Evolutionary conservation across 2,888 invertebrate genomes (phyloP), one percentile per base, ranked within the genome.

Genomic region (Hoplodrina blanda): DNA sequence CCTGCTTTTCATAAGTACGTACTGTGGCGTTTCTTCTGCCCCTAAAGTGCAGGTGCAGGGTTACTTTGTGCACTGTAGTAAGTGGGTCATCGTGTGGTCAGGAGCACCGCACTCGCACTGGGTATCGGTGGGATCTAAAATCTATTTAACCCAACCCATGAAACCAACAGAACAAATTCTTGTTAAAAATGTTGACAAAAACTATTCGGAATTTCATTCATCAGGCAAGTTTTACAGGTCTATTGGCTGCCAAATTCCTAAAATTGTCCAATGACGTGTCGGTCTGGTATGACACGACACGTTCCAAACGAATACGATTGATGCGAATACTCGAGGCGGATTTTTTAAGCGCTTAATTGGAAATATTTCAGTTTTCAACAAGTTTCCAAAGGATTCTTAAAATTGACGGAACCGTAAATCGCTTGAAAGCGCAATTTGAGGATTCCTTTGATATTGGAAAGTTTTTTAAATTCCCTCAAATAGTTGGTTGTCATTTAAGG

Each of bases 331-430:
- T 50, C 64, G 53, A 81, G 55, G 57, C 20, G 52, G 63, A 69
- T 73, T 76, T 44, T 30, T 63, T 62, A 72, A 73, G 20, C 62
- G 53, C 68, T 64, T 83, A 73, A 82, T 82, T 81, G 73, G 71
- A 83, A 83, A 76, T 78, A 66, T 81, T 73, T 74, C 63, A 49
- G 54, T 60, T 69, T 59, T 49, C 50, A 37, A 61, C 41, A 20
- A 55, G 54, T 63, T 64, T 74, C 70, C 60, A 62, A 52, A 77
- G 54, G 13, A 70, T 54, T 55, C 46, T 46, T 49, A 62, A 77
- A 63, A 63, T 60, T 52, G 59, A 33, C 46, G 46, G 50, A 44
- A 53, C 49, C 0, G 49, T 50, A 25, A 57, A 74, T 59, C 17
- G 52, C 10, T 54, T 62, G 53, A 52, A 53, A 37, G 19, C 19